These are phyloP conservation scores for Pteromalus puparum DNA, from an alignment of 1,140 invertebrate species.

Conservation along the genomic window DNA sequence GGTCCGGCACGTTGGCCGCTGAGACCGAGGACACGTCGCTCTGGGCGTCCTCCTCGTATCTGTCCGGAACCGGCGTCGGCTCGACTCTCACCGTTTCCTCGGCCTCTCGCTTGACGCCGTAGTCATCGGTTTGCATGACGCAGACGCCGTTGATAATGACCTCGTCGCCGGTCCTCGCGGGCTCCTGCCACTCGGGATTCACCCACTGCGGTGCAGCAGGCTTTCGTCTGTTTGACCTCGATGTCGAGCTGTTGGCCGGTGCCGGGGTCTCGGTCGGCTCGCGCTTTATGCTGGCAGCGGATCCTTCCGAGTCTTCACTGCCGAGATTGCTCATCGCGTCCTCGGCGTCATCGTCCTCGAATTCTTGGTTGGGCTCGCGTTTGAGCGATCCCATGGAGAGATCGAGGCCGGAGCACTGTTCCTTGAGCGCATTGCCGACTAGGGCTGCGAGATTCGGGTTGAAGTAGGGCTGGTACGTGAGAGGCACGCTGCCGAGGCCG, in stretches of 20 bases:
- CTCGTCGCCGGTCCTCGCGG: conserved; percentile 79
- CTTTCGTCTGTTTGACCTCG: conserved; percentile 85
- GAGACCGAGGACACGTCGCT: conserved; percentile 76
- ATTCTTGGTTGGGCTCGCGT: conserved; percentile 84
- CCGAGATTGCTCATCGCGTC: conserved; percentile 86
- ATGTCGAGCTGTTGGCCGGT: conserved; percentile 62
- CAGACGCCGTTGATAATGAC: conserved; percentile 95
- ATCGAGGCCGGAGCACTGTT: conserved; percentile 87
- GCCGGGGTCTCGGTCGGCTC: conserved; percentile 77
- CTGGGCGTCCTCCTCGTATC: conserved; percentile 77
- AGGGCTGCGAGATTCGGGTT: conserved; percentile 84
- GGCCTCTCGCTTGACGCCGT: conserved; percentile 78
- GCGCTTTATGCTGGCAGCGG: conserved; percentile 72
- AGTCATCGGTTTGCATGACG: conserved; percentile 89
- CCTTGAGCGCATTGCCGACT: conserved; percentile 81
- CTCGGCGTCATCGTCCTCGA: conserved; percentile 84
- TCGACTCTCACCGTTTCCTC: conserved; percentile 84
- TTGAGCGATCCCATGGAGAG: conserved; percentile 87
- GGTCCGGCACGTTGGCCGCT: conserved; percentile 70
- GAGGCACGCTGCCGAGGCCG: conserved; percentile 77
- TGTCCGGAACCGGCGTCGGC: conserved; percentile 80
- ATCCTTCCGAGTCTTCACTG: conserved; percentile 83
- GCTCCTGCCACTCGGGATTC: conserved; percentile 92
- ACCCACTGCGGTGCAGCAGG: conserved; percentile 98
- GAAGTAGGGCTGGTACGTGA: conserved; percentile 86